These are phyloP conservation scores for Andricus grossulariae DNA, from an alignment of 1,140 invertebrate species.

Conservation along the genomic window DNA sequence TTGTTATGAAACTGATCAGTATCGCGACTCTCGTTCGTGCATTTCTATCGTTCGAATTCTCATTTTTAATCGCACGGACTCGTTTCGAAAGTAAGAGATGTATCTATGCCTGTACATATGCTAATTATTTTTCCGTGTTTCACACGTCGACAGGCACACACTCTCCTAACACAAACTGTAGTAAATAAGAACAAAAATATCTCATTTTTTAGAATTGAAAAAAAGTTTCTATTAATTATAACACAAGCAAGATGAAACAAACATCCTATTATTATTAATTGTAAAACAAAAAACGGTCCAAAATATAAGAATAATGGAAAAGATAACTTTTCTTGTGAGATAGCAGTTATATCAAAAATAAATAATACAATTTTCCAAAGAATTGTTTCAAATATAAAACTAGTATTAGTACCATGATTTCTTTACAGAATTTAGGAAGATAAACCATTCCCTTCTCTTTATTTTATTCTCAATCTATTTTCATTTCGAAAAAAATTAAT, in stretches of 20 bases:
- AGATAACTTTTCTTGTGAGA: no score
- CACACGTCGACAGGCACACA: background rate
- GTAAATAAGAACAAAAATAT: background rate
- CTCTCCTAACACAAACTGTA: background rate
- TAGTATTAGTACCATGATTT: no score
- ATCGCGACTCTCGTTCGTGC: background rate
- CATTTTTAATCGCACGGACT: slow-evolving; percentile 15
- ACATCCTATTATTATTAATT: background rate
- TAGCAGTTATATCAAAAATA: no score
- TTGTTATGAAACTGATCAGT: background rate
- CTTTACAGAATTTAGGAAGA: no score
- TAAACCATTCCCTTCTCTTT: no score
- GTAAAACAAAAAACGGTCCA: no score
- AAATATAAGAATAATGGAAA: no score
- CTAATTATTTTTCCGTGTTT: slow-evolving; percentile 17
- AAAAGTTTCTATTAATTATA: slow-evolving; percentile 4
- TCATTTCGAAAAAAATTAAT: no score
- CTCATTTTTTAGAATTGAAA: background rate
- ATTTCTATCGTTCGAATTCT: background rate
- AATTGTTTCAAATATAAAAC: no score
- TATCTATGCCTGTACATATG: background rate
- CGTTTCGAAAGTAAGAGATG: slow-evolving; percentile 11
- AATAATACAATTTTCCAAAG: no score
- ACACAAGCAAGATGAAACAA: background rate
- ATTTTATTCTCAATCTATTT: no score